phyloP scores from a whole-genome alignment of 2,113 vertebrate genomes.

The Ptilorrhoa leucosticta region DNA sequence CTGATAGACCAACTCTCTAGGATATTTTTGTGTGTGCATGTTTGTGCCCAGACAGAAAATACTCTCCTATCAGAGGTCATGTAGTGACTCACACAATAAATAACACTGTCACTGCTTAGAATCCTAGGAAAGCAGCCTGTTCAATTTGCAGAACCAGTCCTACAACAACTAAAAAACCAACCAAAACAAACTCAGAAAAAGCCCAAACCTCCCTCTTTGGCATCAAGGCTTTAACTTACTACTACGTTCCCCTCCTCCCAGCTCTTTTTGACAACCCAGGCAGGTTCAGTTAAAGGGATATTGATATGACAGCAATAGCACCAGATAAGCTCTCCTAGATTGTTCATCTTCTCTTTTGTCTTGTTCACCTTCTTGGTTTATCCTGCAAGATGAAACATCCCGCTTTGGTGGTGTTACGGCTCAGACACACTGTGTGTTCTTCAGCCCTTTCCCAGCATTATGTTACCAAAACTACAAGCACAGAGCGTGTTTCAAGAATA shows the following conservation, averaged over 20 bases:
- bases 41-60: neutral
- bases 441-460: neutral
- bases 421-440: neutral
- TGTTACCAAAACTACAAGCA: neutral
- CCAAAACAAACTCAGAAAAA: neutral
- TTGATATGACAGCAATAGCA: neutral
- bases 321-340: neutral
- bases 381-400: neutral
- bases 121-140: neutral
- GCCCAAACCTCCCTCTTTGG: rapidly evolving
- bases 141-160: neutral
- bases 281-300: neutral
- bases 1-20: neutral
- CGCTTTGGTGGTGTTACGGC: rapidly evolving
- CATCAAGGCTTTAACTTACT: neutral
- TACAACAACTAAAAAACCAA: neutral
- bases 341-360: neutral
- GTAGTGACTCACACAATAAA: neutral
- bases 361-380: neutral
- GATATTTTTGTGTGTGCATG: neutral
- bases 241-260: neutral
- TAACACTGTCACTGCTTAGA: neutral
- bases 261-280: neutral
- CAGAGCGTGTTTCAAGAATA: rapidly evolving
- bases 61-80: neutral